Percentiles rank a stretch among this genome's conserved stretches.
phyloP scores from a whole-genome alignment of 2,797 vertebrate genomes.

The Siniperca undulata region DNA sequence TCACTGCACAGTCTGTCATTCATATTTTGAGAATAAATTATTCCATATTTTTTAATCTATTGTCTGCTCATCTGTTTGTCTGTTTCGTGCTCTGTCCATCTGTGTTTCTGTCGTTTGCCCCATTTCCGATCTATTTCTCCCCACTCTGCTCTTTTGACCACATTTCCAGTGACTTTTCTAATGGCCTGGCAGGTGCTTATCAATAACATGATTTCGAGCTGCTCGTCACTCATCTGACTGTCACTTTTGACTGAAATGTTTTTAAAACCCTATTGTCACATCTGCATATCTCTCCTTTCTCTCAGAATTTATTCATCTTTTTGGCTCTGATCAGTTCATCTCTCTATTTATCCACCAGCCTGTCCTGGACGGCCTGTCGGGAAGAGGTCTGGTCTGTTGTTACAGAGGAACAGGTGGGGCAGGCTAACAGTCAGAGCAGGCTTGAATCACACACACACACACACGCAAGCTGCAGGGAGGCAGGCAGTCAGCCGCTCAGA shows the following conservation, averaged over 20 bases:
- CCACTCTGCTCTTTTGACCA: conserved; percentile 10
- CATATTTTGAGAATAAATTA: conserved; percentile 75
- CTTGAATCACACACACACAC: conserved; percentile 52
- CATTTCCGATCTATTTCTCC: not conserved
- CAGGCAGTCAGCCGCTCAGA: conserved; percentile 76
- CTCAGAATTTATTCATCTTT: conserved; percentile 30
- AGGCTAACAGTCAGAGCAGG: conserved; percentile 69
- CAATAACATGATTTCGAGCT: conserved; percentile 21
- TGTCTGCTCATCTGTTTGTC: conserved; percentile 58
- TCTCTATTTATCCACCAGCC: conserved; percentile 49
- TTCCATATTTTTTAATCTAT: conserved; percentile 69
- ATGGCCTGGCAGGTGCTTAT: conserved; percentile 23
- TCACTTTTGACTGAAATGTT: conserved; percentile 35
- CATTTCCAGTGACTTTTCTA: conserved; percentile 12
- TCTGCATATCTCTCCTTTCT: conserved; percentile 24
- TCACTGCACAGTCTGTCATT: conserved; percentile 67
- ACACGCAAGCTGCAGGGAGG: conserved; percentile 64
- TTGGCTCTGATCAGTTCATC: conserved; percentile 53
- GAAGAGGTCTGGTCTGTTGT: conserved; percentile 75
- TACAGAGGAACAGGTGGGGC: conserved; percentile 86
- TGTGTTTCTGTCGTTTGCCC: conserved; percentile 30
- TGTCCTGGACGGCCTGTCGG: conserved; percentile 50
- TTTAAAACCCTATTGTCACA: conserved; percentile 19
- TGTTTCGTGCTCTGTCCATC: conserved; percentile 24
- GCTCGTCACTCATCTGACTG: conserved; percentile 18